Percentiles rank a stretch among this genome's conserved stretches.
Conservation (phyloP, 2,888 invertebrate species). For the Pomacea canaliculata region DNA sequence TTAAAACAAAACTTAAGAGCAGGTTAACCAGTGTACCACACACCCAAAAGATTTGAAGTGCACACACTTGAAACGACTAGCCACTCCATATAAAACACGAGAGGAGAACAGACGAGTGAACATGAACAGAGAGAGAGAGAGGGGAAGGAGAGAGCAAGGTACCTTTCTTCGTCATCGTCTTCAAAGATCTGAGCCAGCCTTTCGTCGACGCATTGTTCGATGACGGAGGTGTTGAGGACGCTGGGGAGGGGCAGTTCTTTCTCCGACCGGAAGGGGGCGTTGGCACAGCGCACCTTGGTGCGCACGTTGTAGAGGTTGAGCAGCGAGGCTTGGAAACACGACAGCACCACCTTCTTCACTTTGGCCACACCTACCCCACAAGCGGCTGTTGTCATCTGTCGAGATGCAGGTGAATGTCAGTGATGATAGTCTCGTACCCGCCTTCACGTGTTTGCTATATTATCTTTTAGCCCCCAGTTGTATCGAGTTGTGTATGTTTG, state of each 20-base stretch:
- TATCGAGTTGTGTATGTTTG: not conserved
- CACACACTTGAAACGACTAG: too few species aligned
- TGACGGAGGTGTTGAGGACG: slow-evolving; percentile 24
- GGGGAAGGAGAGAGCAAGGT: not conserved
- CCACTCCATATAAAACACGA: not conserved
- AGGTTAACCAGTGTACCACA: too few species aligned
- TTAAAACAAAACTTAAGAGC: too few species aligned
- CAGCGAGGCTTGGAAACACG: slow-evolving; percentile 36
- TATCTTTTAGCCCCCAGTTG: not conserved
- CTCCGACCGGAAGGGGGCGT: slow-evolving; percentile 33
- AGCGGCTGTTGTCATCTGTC: slow-evolving; percentile 17
- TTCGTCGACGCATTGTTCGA: slow-evolving; percentile 26
- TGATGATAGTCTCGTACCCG: not conserved
- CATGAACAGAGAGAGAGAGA: not conserved
- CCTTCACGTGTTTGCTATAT: not conserved
- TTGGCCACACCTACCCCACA: slow-evolving; percentile 38
- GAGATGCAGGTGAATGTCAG: not conserved
- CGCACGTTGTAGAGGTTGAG: slow-evolving; percentile 44
- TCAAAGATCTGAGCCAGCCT: slow-evolving; percentile 36
- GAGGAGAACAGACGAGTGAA: not conserved
- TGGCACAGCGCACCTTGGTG: slow-evolving; percentile 35
- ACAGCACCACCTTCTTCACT: slow-evolving; percentile 37
- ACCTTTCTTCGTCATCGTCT: slow-evolving; percentile 22
- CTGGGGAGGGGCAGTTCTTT: slow-evolving; percentile 33
- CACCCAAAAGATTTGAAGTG: too few species aligned